Percentiles rank a stretch among this genome's conserved stretches.
phyloP scores from a whole-genome alignment of 2,888 invertebrate species.

The Stratiomys singularior region DNA sequence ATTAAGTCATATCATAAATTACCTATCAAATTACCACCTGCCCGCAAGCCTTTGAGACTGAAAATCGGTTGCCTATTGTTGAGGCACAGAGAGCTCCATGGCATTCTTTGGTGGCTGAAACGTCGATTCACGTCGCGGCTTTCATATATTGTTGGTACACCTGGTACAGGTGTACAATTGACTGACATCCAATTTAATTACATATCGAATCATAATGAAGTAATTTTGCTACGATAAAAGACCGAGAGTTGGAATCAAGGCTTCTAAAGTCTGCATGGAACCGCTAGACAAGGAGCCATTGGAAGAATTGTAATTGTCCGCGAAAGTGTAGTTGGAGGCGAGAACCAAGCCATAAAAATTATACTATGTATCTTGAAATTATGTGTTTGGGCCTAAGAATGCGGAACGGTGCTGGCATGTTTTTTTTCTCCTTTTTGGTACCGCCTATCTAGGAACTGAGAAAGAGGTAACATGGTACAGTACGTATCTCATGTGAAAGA shows the following conservation, averaged over 20 bases:
- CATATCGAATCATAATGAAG: slow-evolving; percentile 38
- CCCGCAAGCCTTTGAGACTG: background rate
- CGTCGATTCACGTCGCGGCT: background rate
- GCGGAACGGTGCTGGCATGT: slow-evolving; percentile 6
- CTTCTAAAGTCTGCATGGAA: background rate
- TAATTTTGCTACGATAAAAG: slow-evolving; percentile 32
- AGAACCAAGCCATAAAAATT: background rate
- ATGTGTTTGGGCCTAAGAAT: background rate
- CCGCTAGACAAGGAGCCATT: background rate
- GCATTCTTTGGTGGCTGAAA: background rate
- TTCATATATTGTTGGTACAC: slow-evolving; percentile 13
- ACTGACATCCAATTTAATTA: slow-evolving; percentile 40
- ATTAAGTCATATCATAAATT: slow-evolving; percentile 41
- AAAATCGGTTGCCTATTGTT: slow-evolving; percentile 16
- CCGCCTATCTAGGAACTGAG: background rate
- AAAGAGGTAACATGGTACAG: background rate
- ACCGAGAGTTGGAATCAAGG: background rate
- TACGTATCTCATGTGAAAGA: background rate
- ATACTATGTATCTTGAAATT: slow-evolving; percentile 18
- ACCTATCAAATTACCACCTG: slow-evolving; percentile 41
- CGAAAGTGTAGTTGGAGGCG: background rate
- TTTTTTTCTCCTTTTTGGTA: background rate
- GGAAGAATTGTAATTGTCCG: slow-evolving; percentile 7
- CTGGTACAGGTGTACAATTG: slow-evolving; percentile 41
- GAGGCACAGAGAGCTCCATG: background rate